Evolutionary conservation across 1,140 invertebrate genomes (phyloP), one percentile per base, ranked within the genome.

Genomic region (Zaprionus gabonicus): DNA sequence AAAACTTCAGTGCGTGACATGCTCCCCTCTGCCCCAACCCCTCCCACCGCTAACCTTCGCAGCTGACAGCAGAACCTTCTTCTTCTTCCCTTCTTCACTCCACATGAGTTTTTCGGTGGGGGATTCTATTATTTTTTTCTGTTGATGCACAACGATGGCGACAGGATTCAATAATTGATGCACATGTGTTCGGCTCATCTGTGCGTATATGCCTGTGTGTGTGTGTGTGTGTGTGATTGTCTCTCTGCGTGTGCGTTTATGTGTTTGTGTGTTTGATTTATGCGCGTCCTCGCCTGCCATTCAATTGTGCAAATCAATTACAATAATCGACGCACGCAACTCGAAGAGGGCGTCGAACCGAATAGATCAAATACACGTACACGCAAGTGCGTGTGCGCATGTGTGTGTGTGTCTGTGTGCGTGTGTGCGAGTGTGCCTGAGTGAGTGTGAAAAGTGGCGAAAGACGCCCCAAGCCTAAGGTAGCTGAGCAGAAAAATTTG

Each of bases 281-380:
- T 86, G 82, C 85, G 76, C 70, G 83, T 86, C 69, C 82, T 82
- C 82, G 83, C 83, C 83, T 79, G 69, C 69, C 72, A 71, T 82
- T 80, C 83, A 87, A 86, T 83, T 86, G 83, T 86, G 83, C 83
- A 86, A 87, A 86, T 86, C 83, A 86, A 86, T 86, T 86, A 83
- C 83, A 87, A 86, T 87, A 86, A 86, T 87, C 82, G 82, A 82
- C 68, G 73, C 82, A 86, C 78, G 71, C 83, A 80, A 74, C 81
- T 86, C 60, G 80, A 71, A 71, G 44, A 20, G 68, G 59, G 68
- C 68, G 67, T 71, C 58, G 58, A 63, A 75, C 59, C 67, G 13
- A 17, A 49, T 38, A 74, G 57, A 75, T 63, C 57, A 57, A 70
- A 60, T 69, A 46, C 17, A 20, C 56, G 51, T 53, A 28, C 49